Conservation (phyloP, 2,888 invertebrate genomes). For the Limulus polyphemus region DNA sequence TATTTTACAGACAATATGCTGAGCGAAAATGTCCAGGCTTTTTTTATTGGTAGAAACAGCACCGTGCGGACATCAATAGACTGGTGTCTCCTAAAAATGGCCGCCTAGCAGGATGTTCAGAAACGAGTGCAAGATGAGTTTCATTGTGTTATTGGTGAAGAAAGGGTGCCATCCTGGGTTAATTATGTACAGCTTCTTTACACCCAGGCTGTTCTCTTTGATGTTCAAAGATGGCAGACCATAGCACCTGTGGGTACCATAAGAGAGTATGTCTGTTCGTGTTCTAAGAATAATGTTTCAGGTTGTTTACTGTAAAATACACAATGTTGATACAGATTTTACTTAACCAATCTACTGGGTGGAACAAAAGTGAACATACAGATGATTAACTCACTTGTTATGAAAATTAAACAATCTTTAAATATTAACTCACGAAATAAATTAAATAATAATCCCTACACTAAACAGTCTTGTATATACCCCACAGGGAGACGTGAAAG, state of each 20-base stretch:
- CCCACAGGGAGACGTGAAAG: too few relatives aligned
- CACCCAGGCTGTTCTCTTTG: slow-evolving; percentile 17
- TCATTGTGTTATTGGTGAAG: slow-evolving; percentile 10
- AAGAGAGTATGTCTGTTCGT: too few relatives aligned
- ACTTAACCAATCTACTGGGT: too few relatives aligned
- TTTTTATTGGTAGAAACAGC: slow-evolving; percentile 20
- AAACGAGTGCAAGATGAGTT: slow-evolving; percentile 15
- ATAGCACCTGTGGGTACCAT: slow-evolving; percentile 16
- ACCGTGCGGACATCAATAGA: slow-evolving; percentile 15
- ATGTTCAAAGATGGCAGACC: slow-evolving; percentile 15
- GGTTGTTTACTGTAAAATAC: too few relatives aligned
- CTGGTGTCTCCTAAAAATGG: slow-evolving; percentile 15
- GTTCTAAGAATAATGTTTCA: too few relatives aligned
- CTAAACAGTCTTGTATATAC: too few relatives aligned
- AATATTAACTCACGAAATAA: too few relatives aligned
- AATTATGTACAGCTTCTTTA: slow-evolving; percentile 18
- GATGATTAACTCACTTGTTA: too few relatives aligned
- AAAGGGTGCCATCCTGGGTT: slow-evolving; percentile 7
- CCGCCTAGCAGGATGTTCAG: slow-evolving; percentile 16
- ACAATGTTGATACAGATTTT: too few relatives aligned
- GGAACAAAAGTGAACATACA: too few relatives aligned
- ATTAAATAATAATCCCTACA: too few relatives aligned
- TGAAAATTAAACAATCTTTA: too few relatives aligned
- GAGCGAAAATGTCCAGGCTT: slow-evolving; percentile 10
- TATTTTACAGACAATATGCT: slow-evolving; percentile 9